Conservation (phyloP, 1,140 invertebrate genomes). For the Anastrepha obliqua region DNA sequence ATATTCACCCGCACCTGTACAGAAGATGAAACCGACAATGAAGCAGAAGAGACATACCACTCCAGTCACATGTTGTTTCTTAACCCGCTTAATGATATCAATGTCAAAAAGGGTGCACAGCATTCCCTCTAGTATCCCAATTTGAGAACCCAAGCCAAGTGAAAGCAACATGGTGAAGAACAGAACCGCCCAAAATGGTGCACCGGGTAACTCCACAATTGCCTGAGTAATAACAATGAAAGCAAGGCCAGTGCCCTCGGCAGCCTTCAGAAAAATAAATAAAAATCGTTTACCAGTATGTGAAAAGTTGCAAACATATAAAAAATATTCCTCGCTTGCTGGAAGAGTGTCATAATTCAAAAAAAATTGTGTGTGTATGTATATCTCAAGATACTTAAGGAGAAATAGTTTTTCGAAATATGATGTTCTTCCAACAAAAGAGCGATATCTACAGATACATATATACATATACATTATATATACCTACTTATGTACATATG, state of each 20-base stretch:
- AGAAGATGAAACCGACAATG: conserved; percentile 88
- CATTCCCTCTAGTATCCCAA: conserved; percentile 94
- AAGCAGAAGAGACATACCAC: conserved; percentile 89
- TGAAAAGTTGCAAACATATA: not conserved
- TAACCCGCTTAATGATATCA: conserved; percentile 89
- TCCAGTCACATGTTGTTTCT: conserved; percentile 90
- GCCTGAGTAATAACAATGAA: conserved; percentile 95
- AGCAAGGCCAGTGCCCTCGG: conserved; percentile 93
- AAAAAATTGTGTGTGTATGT: no score
- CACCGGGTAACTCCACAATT: conserved; percentile 90
- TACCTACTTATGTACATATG: conserved; percentile 9
- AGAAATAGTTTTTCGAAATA: no score
- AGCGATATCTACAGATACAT: not conserved
- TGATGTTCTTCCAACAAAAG: no score
- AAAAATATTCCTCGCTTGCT: not conserved
- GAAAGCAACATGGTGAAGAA: conserved; percentile 95
- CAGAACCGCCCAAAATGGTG: conserved; percentile 93
- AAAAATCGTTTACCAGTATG: not conserved
- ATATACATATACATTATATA: not conserved
- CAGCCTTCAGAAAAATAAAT: conserved; percentile 78
- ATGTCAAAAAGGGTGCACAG: conserved; percentile 95
- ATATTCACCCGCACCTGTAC: conserved; percentile 94
- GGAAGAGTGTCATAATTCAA: no score
- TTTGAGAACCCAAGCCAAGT: conserved; percentile 92
- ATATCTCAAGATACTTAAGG: no score